A percentile compares a stretch with the other conserved stretches of the same genome.
Evolutionary conservation across 2,113 vertebrate genomes (phyloP).

Genomic region (Thymallus thymallus): DNA sequence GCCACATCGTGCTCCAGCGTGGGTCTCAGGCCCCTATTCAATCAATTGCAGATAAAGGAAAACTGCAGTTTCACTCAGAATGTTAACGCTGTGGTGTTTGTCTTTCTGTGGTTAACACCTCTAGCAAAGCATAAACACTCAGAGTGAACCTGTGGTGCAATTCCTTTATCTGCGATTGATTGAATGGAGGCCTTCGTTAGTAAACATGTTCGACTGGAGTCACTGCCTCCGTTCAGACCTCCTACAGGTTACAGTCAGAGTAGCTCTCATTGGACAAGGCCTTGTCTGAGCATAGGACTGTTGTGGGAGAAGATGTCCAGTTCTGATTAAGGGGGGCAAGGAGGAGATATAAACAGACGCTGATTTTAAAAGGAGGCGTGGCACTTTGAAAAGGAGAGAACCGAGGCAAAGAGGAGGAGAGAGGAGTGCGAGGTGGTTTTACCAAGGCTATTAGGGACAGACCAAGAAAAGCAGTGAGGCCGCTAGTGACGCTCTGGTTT

Average conservation of each 20-base stretch:
- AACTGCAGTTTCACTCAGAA: background rate
- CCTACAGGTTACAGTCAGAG: constrained; percentile 5
- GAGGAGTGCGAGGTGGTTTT: constrained; percentile 90
- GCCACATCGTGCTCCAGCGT: constrained; percentile 31
- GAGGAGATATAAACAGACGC: constrained; percentile 5
- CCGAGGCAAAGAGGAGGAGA: constrained; percentile 48
- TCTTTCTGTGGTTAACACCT: too few relatives aligned
- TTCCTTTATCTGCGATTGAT: too few relatives aligned
- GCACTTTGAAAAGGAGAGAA: constrained; percentile 40
- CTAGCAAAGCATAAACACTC: too few relatives aligned
- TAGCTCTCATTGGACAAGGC: background rate
- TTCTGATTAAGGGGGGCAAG: constrained; percentile 23
- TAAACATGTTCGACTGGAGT: constrained; percentile 35
- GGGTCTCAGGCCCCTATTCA: background rate
- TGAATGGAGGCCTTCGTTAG: background rate
- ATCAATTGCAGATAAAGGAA: background rate
- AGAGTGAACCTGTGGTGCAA: too few relatives aligned
- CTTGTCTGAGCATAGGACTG: constrained; percentile 10
- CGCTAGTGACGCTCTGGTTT: constrained; percentile 99
- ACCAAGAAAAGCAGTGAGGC: constrained; percentile 98
- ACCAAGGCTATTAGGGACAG: constrained; percentile 97
- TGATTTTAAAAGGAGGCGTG: constrained; percentile 3
- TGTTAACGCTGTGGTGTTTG: too few relatives aligned
- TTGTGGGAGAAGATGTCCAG: background rate
- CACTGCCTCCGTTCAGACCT: constrained; percentile 58